Evolutionary conservation across 2,888 invertebrate genomes (phyloP), one percentile per base, ranked within the genome.

Genomic region (Lycocerus yunnanus): DNA sequence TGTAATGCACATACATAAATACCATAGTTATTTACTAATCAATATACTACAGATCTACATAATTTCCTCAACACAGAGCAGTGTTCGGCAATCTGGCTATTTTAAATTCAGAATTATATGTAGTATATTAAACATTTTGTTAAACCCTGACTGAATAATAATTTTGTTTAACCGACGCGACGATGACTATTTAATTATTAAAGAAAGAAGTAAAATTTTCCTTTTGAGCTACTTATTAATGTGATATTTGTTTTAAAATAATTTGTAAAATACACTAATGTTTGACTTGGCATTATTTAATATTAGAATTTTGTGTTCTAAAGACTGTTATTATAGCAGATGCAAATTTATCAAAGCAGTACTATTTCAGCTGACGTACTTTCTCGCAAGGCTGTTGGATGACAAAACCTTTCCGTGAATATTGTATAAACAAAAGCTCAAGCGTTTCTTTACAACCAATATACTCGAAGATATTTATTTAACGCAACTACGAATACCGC

Each of bases 261-360:
- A 8, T 59, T 15, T 15, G 59, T 15, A 15, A 5, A 59, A 2
- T 14, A 59, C 15, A 15, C 59, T 15, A 15, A 59, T 63, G n/a
- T 63, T 63, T 16, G 43, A n/a, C 43, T 43, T 43, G 1, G 6
- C 2, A 15, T n/a, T 2, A 16, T 18, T 43, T 66, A 43, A 20
- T 16, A 13, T 14, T 16, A 65, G 4, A 18, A 59, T 20, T 71
- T 68, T 58, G 20, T 71, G 27, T 68, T 66, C 65, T 68, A 66
- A 67, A 66, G 68, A 63, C 61, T 71, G 16, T 74, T 74, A 71
- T 74, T 68, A 59, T 58, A 67, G 71, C 66, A 21, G 66, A 68
- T 67, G 71, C 61, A 70, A 74, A 74, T 71, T 65, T 67, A 58
- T 71, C 74, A 63, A 71, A 67, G 68, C 74, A 67, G 59, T 65